A percentile compares a stretch with the other conserved stretches of the same genome.
phyloP scores from a whole-genome alignment of 2,797 vertebrate genomes.

The Cichlasoma orientale region DNA sequence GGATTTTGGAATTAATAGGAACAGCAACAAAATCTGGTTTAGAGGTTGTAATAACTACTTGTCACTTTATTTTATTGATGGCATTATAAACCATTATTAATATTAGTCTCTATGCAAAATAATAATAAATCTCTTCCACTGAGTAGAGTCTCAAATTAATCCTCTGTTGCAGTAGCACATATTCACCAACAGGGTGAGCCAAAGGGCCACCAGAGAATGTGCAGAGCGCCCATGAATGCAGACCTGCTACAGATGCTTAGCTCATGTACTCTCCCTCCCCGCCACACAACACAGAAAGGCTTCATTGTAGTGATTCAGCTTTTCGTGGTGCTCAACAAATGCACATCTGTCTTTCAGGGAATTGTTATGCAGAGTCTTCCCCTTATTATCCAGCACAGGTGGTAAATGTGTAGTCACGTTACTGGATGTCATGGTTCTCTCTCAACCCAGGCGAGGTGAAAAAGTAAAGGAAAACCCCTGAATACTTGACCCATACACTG shows the following conservation, averaged over 20 bases:
- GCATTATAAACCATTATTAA: not conserved
- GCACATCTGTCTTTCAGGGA: constrained; percentile 43
- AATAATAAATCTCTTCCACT: constrained; percentile 22
- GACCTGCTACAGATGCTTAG: constrained; percentile 48
- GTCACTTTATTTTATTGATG: not conserved
- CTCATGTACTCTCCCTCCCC: constrained; percentile 34
- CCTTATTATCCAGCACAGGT: not conserved
- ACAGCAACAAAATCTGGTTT: not conserved
- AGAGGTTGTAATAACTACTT: constrained; percentile 1
- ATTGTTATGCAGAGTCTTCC: constrained; percentile 27
- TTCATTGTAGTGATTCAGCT: constrained; percentile 63
- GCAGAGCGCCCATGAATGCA: constrained; percentile 28
- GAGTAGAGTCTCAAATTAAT: not conserved
- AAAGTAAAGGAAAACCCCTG: not conserved
- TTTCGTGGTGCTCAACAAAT: constrained; percentile 55
- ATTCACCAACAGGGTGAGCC: constrained; percentile 59
- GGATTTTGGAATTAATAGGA: not conserved
- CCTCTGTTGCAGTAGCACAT: constrained; percentile 8
- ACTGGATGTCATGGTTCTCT: not conserved
- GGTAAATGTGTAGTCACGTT: constrained; percentile 4
- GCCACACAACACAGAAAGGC: constrained; percentile 54
- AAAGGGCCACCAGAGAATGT: constrained; percentile 26
- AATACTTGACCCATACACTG: not conserved
- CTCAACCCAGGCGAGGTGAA: not conserved
- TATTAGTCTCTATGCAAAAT: constrained; percentile 10